A percentile compares a stretch with the other conserved stretches of the same genome.
Conservation (phyloP, 2,797 vertebrate species). For the Synaphobranchus kaupii region DNA sequence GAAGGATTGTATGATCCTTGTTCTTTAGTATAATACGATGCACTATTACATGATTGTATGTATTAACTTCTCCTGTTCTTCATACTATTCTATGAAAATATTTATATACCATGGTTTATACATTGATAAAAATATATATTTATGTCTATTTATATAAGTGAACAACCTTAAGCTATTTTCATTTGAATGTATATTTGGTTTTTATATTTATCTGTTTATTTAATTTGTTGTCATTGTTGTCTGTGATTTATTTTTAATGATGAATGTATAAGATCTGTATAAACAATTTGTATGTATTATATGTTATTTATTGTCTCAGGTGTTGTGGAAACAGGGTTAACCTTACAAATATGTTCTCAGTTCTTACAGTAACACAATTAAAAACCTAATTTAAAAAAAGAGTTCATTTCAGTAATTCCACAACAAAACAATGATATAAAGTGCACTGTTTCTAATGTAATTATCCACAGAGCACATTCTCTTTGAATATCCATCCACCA, state of each 20-base stretch:
- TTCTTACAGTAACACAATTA: not conserved
- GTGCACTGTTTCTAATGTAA: not conserved
- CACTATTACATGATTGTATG: not conserved
- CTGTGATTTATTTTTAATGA: not conserved
- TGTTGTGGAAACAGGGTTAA: not conserved
- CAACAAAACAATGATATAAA: not conserved
- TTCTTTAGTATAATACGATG: not conserved
- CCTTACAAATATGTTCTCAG: slow-evolving; percentile 23
- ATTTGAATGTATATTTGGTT: slow-evolving; percentile 20
- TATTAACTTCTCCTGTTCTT: not conserved
- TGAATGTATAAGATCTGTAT: not conserved
- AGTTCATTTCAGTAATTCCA: no score
- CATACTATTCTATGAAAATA: not conserved
- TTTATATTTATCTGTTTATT: slow-evolving; percentile 16
- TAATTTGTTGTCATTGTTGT: not conserved
- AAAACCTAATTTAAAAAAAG: not conserved
- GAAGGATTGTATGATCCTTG: not conserved
- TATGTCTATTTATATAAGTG: not conserved
- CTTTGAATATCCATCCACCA: not conserved
- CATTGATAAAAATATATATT: not conserved
- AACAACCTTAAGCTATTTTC: slow-evolving; percentile 26
- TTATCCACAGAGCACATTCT: not conserved
- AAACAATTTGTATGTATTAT: slow-evolving; percentile 2
- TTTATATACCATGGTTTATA: not conserved
- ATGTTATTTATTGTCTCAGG: slow-evolving; percentile 19